These are phyloP conservation scores for Corythoichthys intestinalis DNA, from an alignment of 2,113 vertebrate genomes.

Conservation along the genomic window DNA sequence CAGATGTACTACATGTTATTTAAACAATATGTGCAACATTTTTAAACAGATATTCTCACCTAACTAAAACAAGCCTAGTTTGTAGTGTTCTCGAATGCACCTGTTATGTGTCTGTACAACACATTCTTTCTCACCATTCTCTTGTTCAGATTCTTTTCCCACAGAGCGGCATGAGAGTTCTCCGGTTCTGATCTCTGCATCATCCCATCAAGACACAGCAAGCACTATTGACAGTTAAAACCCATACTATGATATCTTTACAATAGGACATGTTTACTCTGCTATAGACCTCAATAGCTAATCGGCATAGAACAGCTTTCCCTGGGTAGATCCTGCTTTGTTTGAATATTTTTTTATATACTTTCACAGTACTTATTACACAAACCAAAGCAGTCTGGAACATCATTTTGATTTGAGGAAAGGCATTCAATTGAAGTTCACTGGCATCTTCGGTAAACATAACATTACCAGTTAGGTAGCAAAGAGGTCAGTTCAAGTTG, in stretches of 20 bases:
- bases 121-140: constrained; percentile 45
- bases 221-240: constrained; percentile 30
- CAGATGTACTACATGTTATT: no score
- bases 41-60: neutral
- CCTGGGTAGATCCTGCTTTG: neutral
- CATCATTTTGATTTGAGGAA: neutral
- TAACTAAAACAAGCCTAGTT: neutral
- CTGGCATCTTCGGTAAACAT: constrained; percentile 8
- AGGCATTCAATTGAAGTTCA: neutral
- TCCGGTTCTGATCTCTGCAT: constrained; percentile 25
- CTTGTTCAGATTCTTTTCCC: constrained; percentile 20
- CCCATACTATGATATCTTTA: constrained; percentile 1
- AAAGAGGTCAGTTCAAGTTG: constrained; percentile 23
- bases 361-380: neutral
- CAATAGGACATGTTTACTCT: constrained; percentile 5
- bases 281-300: neutral
- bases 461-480: constrained; percentile 33
- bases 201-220: constrained; percentile 6
- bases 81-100: neutral
- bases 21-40: neutral
- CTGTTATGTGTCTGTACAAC: constrained; percentile 5
- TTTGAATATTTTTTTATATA: neutral
- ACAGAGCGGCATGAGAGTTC: constrained; percentile 1
- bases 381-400: neutral
- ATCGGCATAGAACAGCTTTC: constrained; percentile 1